Conservation (phyloP, 2,888 invertebrate species). For the Cataglyphis livida region DNA sequence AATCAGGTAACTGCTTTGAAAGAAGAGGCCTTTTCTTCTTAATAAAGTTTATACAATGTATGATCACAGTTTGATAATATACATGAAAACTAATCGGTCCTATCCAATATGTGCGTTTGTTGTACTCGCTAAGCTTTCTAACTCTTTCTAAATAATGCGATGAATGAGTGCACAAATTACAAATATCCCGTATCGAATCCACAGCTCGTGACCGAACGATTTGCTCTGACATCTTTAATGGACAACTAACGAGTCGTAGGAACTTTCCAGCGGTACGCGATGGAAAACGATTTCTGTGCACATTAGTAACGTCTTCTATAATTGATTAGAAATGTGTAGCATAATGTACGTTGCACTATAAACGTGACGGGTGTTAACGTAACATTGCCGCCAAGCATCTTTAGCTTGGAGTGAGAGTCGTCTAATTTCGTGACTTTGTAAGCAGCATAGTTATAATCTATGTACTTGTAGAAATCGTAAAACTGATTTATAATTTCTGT, state of each 20-base stretch:
- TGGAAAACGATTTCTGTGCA: conserved; percentile 27
- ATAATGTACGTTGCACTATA: conserved; percentile 1
- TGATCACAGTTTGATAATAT: background rate
- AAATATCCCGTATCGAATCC: conserved; percentile 21
- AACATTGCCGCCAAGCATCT: background rate
- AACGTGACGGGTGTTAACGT: conserved; percentile 21
- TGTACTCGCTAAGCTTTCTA: conserved; percentile 17
- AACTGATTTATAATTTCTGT: conserved; percentile 18
- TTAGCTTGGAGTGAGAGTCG: conserved; percentile 17
- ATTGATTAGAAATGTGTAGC: conserved; percentile 35
- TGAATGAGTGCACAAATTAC: conserved; percentile 8
- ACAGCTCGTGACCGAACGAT: conserved; percentile 21
- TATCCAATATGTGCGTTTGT: background rate
- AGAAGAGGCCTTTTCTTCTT: background rate
- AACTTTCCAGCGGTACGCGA: conserved; percentile 18
- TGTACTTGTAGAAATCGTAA: conserved; percentile 22
- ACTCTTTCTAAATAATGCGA: conserved; percentile 7
- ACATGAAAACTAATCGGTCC: conserved; percentile 8
- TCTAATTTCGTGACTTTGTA: conserved; percentile 20
- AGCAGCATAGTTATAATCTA: conserved; percentile 2
- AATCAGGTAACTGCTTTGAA: background rate
- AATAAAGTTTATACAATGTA: background rate
- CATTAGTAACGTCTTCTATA: conserved; percentile 27
- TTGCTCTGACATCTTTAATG: conserved; percentile 37
- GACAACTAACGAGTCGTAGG: conserved; percentile 39